Evolutionary conservation across 2,113 vertebrate species (phyloP).

Genomic region (Egretta garzetta): DNA sequence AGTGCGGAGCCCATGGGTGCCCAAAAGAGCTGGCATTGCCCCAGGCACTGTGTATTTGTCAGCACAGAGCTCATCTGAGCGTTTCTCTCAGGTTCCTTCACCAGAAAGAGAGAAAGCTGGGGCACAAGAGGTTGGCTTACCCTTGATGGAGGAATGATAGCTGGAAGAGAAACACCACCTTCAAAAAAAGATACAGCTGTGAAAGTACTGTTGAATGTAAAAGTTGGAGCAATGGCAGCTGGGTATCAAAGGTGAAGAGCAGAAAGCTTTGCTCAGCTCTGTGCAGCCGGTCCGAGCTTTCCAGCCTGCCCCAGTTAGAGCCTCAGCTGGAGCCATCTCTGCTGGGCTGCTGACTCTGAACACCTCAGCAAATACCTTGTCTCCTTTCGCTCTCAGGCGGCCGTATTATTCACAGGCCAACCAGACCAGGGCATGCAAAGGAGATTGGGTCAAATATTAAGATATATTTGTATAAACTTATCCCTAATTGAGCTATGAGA

Average conservation of each 20-base stretch:
- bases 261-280: not conserved
- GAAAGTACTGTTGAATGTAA: not conserved
- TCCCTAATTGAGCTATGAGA: not conserved
- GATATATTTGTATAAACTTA: constrained; percentile 19
- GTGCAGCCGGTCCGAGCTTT: not conserved
- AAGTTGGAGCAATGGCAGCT: not conserved
- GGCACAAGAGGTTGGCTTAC: not conserved
- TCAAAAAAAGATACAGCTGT: not conserved
- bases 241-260: not conserved
- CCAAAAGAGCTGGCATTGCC: not conserved
- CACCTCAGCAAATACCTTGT: not conserved
- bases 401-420: not conserved
- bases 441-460: not conserved
- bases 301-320: not conserved
- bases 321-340: not conserved
- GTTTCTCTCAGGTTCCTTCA: not conserved
- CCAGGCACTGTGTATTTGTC: rapidly evolving
- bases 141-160: not conserved
- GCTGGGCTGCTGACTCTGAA: not conserved
- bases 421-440: not conserved
- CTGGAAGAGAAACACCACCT: not conserved
- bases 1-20: not conserved
- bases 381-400: not conserved
- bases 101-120: not conserved
- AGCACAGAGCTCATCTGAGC: not conserved